Evolutionary conservation across 2,888 invertebrate species (phyloP).

Genomic region (Ellobium chinense): DNA sequence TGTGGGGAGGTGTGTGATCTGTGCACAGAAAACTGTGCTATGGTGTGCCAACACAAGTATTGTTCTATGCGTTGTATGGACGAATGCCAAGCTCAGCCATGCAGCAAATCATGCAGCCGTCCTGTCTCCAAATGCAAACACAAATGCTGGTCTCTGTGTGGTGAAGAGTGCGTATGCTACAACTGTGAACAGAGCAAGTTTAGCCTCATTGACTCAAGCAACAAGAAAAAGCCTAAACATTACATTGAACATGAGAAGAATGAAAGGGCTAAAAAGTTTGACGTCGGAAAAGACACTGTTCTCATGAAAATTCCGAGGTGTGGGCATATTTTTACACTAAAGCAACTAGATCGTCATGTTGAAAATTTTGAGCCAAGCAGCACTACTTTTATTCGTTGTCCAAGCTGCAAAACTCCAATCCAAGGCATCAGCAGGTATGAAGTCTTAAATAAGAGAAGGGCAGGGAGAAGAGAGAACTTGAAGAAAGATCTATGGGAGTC

Average conservation of each 20-base stretch:
- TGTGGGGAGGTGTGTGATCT: conserved; percentile 41
- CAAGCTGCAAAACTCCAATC: conserved; percentile 5
- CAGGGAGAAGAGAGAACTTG: conserved; percentile 26
- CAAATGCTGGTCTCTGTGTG: conserved; percentile 40
- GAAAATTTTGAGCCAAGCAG: conserved; percentile 11
- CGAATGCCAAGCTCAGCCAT: conserved; percentile 23
- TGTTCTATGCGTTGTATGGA: conserved; percentile 30
- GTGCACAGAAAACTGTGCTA: conserved; percentile 42
- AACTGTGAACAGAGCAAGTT: conserved; percentile 38
- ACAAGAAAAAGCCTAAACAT: conserved; percentile 4
- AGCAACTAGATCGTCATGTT: conserved; percentile 33
- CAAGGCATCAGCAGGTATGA: conserved; percentile 39
- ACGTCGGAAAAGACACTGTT: neutral
- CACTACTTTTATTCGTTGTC: conserved; percentile 34
- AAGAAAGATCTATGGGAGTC: conserved; percentile 2
- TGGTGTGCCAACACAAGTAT: conserved; percentile 28
- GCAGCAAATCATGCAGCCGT: conserved; percentile 26
- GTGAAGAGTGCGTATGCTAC: conserved; percentile 41
- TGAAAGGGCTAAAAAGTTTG: conserved; percentile 35
- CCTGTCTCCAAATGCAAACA: conserved; percentile 19
- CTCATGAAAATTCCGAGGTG: conserved; percentile 46
- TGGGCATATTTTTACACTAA: conserved; percentile 34
- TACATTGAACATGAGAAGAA: conserved; percentile 12
- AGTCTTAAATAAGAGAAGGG: neutral
- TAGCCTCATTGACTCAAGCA: conserved; percentile 22